A percentile compares a stretch with the other conserved stretches of the same genome.
Evolutionary conservation across 37 sponge, comb jelly and placozoan genomes (phyloP).

Genomic region (Halichondria panicea): DNA sequence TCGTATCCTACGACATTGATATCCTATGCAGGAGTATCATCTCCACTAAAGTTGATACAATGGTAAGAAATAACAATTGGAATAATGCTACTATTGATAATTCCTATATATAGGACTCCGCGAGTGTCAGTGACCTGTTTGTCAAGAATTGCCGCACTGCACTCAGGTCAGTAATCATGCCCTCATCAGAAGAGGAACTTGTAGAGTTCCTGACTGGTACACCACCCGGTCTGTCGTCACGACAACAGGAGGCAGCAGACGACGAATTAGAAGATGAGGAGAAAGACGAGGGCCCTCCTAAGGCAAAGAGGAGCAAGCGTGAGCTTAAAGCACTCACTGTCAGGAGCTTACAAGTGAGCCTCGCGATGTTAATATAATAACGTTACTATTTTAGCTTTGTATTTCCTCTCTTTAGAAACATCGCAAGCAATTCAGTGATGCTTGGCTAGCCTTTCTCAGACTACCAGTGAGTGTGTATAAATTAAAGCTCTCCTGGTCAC

Average conservation of each 20-base stretch:
- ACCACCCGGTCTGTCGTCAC: background rate
- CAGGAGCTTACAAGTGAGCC: background rate
- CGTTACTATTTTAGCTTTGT: background rate
- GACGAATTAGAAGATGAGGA: background rate
- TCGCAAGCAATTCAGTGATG: constrained; percentile 60
- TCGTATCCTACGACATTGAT: background rate
- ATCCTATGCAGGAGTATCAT: constrained; percentile 17
- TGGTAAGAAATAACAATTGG: background rate
- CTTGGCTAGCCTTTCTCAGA: constrained; percentile 84
- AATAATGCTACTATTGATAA: background rate
- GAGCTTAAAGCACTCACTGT: constrained; percentile 5
- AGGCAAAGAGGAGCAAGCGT: constrained; percentile 15
- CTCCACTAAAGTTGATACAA: background rate
- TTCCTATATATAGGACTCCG: background rate
- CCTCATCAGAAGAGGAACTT: constrained; percentile 23
- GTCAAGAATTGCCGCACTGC: constrained; percentile 10
- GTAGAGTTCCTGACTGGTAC: constrained; percentile 26
- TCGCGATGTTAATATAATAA: background rate
- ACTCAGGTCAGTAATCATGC: constrained; percentile 26
- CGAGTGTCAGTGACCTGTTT: background rate
- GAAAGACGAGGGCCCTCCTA: constrained; percentile 6
- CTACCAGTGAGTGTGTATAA: constrained; percentile 71
- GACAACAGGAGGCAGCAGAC: constrained; percentile 5
- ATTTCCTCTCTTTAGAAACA: constrained; percentile 34
- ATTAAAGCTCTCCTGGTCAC: background rate